phyloP scores from a whole-genome alignment of 1,140 invertebrate genomes.

The Drosophila murphyi region DNA sequence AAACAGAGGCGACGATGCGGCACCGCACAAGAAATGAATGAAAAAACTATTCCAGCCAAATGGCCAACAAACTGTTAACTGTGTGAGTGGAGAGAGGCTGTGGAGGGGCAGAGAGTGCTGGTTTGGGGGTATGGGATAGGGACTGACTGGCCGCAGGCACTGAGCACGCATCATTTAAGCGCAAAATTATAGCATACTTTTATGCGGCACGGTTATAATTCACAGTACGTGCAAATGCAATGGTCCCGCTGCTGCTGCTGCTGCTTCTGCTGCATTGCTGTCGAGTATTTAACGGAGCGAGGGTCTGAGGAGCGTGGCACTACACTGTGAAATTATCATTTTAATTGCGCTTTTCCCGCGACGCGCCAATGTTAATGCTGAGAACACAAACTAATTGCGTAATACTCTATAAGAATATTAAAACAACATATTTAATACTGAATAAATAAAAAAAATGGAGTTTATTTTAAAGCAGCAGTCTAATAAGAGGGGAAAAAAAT shows the following conservation, averaged over 20 bases:
- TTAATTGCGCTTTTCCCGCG: constrained; percentile 72
- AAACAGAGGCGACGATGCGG: constrained; percentile 18
- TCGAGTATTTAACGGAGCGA: not conserved
- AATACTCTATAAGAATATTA: not conserved
- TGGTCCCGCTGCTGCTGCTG: constrained; percentile 13
- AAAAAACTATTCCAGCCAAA: constrained; percentile 30
- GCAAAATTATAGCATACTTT: constrained; percentile 78
- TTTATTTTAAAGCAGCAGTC: not conserved
- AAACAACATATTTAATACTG: not conserved
- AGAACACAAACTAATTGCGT: not conserved
- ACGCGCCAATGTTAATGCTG: not conserved
- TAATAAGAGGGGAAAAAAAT: not conserved
- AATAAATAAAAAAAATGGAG: not conserved
- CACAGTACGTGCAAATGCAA: constrained; percentile 75
- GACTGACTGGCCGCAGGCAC: constrained; percentile 30
- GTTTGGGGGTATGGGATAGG: not conserved
- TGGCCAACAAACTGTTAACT: not conserved
- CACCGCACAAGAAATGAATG: not conserved
- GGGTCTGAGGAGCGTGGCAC: constrained; percentile 18
- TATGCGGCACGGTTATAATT: constrained; percentile 78
- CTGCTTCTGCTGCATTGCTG: not conserved
- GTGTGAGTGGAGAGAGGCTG: no score
- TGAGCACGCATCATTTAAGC: constrained; percentile 75
- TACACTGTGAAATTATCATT: constrained; percentile 71
- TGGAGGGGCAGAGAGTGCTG: not conserved